phyloP scores from a whole-genome alignment of 1,140 invertebrate genomes.

The Trachelipus rathkii region DNA sequence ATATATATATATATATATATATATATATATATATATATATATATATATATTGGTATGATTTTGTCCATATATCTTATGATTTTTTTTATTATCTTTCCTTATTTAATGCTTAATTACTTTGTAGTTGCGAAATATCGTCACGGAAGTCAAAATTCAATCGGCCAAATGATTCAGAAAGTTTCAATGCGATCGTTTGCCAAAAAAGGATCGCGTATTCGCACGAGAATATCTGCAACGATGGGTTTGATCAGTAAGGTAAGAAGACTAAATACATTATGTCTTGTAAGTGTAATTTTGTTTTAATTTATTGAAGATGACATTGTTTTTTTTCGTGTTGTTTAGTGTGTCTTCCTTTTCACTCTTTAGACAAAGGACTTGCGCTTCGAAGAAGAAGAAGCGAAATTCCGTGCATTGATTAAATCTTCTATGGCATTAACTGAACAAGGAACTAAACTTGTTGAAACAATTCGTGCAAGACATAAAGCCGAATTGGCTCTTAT shows the following conservation, averaged over 20 bases:
- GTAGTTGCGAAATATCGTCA: not conserved
- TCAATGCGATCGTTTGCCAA: conserved; percentile 27
- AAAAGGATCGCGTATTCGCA: conserved; percentile 20
- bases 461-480: not conserved
- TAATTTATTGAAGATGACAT: too few relatives aligned
- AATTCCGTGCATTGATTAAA: not conserved
- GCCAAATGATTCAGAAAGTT: conserved; percentile 3
- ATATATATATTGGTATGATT: too few relatives aligned
- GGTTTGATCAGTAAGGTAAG: conserved; percentile 19
- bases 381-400: not conserved
- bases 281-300: too few relatives aligned
- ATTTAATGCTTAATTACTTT: not conserved
- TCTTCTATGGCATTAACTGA: not conserved
- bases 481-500: conserved; percentile 18
- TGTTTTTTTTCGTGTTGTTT: too few relatives aligned
- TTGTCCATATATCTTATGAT: too few relatives aligned
- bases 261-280: too few relatives aligned
- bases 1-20: too few relatives aligned
- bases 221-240: conserved; percentile 19
- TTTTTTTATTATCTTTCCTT: too few relatives aligned
- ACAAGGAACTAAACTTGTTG: not conserved
- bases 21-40: too few relatives aligned
- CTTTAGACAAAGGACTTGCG: not conserved
- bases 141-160: not conserved
- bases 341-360: not conserved